phyloP scores from a whole-genome alignment of 2,797 vertebrate genomes.

The Danio kyathit region DNA sequence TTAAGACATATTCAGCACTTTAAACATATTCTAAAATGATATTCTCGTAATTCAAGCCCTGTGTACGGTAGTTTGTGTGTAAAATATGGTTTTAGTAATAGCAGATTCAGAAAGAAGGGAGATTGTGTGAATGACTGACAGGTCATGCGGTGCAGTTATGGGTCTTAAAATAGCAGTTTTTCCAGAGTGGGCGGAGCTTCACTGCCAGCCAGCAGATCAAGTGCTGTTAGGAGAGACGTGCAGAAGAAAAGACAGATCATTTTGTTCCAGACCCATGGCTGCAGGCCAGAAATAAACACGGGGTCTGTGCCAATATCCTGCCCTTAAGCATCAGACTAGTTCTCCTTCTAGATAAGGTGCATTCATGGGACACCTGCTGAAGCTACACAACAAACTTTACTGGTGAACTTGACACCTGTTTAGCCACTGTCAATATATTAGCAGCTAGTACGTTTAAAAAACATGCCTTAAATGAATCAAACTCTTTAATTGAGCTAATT shows the following conservation, averaged over 20 bases:
- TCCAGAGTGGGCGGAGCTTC: not conserved
- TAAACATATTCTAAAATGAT: not conserved
- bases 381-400: not conserved
- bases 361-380: not conserved
- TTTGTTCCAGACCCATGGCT: slow-evolving; percentile 63
- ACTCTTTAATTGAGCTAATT: too few species aligned
- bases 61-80: not conserved
- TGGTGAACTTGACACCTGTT: not conserved
- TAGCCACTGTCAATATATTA: not conserved
- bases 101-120: slow-evolving; percentile 31
- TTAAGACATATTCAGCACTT: not conserved
- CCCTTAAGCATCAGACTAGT: not conserved
- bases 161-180: slow-evolving; percentile 53
- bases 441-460: too few species aligned
- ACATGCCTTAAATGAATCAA: too few species aligned
- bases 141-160: slow-evolving; percentile 51
- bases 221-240: slow-evolving; percentile 1
- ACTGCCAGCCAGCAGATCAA: slow-evolving; percentile 7
- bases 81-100: not conserved
- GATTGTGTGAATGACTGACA: slow-evolving; percentile 62
- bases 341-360: not conserved
- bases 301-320: slow-evolving; percentile 50
- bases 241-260: slow-evolving; percentile 53
- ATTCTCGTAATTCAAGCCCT: not conserved
- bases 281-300: slow-evolving; percentile 60